Evolutionary conservation across 2,797 vertebrate species (phyloP), one percentile per base, ranked within the genome.

Genomic region (Tadarida brasiliensis): DNA sequence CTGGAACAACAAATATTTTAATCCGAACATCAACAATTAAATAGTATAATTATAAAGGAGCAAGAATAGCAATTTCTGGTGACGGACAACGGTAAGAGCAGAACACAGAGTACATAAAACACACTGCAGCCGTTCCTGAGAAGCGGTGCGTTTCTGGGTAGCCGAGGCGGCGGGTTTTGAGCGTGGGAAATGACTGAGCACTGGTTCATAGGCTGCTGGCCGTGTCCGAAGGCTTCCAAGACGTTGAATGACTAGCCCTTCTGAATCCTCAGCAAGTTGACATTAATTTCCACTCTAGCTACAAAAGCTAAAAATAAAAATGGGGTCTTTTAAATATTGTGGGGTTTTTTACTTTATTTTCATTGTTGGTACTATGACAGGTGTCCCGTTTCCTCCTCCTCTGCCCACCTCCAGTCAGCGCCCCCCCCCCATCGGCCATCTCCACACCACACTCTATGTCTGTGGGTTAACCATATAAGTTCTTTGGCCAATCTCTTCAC

Each of bases 1-100:
- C 33, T 22, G 20, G 11, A 68, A 57, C 7, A 33, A 33, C 68
- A 94, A 94, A 90, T 89, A 83, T 59, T 95, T 96, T 95, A 78
- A 96, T 97, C 87, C 84, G 96, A 97, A 94, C 54, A 61, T 56
- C 82, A 65, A 65, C 68, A 71, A 78, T 93, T 94, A 96, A 96
- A 96, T 77, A 49, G 74, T 11, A 57, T 35, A 85, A 89, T 74
- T 81, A 81, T 78, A 94, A 96, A 51, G 74, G 44, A 88, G 44
- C 2, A 84, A 82, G 81, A 96, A 24, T 28, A 76, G 19, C 4
- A 91, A 87, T 94, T 96, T 94, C 44, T 84, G 96, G 49, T 63
- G 24, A 80, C 19, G 8, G 35, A 39, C 11, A 85, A 0, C 19
- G 26, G 68, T 96, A 91, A 1, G 35, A 24, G 56, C 95, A 94